Evolutionary conservation across 1,140 invertebrate species (phyloP).

Genomic region (Bombus soroeensis): DNA sequence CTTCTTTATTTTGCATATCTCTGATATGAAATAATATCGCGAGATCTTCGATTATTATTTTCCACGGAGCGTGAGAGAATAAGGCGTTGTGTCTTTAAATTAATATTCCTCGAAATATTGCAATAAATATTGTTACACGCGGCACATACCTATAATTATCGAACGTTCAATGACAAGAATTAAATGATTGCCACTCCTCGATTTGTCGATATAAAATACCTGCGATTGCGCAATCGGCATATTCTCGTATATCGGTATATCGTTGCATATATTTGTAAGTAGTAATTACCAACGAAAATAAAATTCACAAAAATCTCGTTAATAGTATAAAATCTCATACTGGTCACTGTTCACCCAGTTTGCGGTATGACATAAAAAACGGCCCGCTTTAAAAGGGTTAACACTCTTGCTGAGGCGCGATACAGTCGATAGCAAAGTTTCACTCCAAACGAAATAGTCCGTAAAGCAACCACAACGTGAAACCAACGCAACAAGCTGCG

Average conservation of each 20-base stretch:
- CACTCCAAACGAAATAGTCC: background rate
- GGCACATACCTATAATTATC: slow-evolving; percentile 1
- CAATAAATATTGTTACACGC: background rate
- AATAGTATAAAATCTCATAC: background rate
- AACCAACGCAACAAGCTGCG: background rate
- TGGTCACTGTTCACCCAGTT: background rate
- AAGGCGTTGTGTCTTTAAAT: background rate
- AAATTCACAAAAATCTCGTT: background rate
- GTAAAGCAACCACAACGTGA: background rate
- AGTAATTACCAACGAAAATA: background rate
- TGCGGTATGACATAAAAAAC: background rate
- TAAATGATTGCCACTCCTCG: background rate
- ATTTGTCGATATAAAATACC: background rate
- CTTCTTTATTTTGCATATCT: background rate
- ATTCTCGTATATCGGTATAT: background rate
- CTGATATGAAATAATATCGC: background rate
- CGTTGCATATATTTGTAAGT: background rate
- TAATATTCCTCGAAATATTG: background rate
- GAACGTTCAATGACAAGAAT: background rate
- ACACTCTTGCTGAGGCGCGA: background rate
- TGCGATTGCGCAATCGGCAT: background rate
- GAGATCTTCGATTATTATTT: background rate
- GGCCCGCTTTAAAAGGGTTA: background rate
- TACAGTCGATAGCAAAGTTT: background rate
- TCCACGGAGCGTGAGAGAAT: background rate